Conservation (phyloP, 92 coral and sea anemone species). For the Palythoa caribaeorum region DNA sequence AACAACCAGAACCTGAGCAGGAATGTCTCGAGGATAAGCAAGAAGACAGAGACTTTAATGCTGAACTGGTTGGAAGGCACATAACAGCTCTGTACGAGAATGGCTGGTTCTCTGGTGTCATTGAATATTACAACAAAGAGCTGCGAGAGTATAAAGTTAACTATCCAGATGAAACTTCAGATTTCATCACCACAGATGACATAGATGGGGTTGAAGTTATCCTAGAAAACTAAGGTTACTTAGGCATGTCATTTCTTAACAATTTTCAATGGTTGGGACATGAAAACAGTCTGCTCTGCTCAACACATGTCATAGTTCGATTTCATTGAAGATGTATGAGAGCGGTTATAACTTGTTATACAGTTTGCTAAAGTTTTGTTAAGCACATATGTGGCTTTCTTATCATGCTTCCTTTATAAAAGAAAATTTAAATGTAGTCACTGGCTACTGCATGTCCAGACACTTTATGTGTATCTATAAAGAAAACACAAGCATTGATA, state of each 20-base stretch:
- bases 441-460: background rate
- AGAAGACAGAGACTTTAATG: constrained; percentile 48
- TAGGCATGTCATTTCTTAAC: constrained; percentile 1
- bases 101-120: constrained; percentile 58
- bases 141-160: constrained; percentile 53
- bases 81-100: constrained; percentile 50
- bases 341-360: constrained; percentile 13
- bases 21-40: constrained; percentile 49
- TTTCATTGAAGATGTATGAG: constrained; percentile 10
- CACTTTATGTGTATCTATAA: background rate
- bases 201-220: constrained; percentile 58
- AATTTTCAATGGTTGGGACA: constrained; percentile 15
- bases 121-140: constrained; percentile 38
- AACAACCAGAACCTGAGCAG: constrained; percentile 26
- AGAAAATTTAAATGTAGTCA: constrained; percentile 4
- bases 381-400: constrained; percentile 6
- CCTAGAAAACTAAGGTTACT: constrained; percentile 30
- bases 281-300: background rate
- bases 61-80: constrained; percentile 50
- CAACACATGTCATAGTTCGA: constrained; percentile 19
- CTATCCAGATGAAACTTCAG: constrained; percentile 45
- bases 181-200: constrained; percentile 44
- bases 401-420: constrained; percentile 8
- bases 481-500: background rate
- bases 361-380: constrained; percentile 19